Percentiles rank a stretch among this genome's conserved stretches.
Evolutionary conservation across 92 coral and sea anemone species (phyloP).

Genomic region (Zoanthus sansibaricus): DNA sequence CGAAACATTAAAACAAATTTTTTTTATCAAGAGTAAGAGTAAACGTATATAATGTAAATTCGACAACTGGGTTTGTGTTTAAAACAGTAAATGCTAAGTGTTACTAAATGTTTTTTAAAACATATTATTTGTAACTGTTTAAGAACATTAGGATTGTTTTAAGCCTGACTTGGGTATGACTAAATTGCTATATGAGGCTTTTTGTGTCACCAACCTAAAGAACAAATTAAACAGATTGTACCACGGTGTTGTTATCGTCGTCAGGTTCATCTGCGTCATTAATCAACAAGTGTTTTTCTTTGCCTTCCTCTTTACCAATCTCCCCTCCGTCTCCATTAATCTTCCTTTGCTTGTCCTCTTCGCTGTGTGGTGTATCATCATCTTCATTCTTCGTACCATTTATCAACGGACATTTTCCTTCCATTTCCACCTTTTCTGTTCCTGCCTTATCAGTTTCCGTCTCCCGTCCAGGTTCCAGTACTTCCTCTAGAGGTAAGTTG

Average conservation of each 20-base stretch:
- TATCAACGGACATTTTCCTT: conserved; percentile 9
- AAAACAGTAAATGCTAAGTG: no score
- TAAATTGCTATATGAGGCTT: no score
- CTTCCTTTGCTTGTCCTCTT: not conserved
- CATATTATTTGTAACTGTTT: no score
- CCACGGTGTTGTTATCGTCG: not conserved
- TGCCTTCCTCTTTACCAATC: not conserved
- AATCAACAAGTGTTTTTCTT: conserved; percentile 14
- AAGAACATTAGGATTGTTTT: no score
- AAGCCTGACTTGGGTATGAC: no score
- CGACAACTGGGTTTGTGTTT: no score
- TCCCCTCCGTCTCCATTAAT: not conserved
- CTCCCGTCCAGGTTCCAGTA: not conserved
- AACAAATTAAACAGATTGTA: not conserved
- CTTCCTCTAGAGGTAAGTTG: conserved; percentile 19
- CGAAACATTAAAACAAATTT: no score
- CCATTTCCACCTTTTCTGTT: not conserved
- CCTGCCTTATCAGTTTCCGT: not conserved
- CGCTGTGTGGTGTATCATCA: not conserved
- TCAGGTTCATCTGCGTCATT: not conserved
- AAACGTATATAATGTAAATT: no score
- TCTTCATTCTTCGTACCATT: not conserved
- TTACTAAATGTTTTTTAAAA: no score
- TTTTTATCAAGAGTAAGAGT: no score
- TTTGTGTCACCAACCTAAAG: no score